Base-by-base conservation (phyloP, 1,140 invertebrate species). In the Solen grandis region DNA sequence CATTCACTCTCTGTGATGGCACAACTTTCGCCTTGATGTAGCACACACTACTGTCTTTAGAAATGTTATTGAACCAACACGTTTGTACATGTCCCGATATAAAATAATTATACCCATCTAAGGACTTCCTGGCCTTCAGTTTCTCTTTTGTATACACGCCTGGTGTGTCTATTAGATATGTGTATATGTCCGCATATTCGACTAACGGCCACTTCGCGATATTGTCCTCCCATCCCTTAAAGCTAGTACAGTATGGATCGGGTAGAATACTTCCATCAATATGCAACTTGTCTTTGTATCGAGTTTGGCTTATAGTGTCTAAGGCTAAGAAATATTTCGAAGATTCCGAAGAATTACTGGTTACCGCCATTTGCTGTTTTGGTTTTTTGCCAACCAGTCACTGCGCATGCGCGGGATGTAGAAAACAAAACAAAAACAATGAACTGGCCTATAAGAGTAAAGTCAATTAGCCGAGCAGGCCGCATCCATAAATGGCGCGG, bases 121-220 rank as follows among this genome's bases (percentile, higher is more conserved):
- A 35, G 1, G 79, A 81, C 55, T 72, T 74, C 41, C 69, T 75
- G 5, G 79, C 72, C 29, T 75, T 75, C 63, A 75, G 25, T 19
- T 62, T 52, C 13, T 81, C 72, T 57, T 36, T 22, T 0, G 70
- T 75, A 50, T 60, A 81, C 2, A 19, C 29, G 13, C 60, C 60
- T 5, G 31, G 60, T 19, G 13, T 63, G n/a, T 63, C 60, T 14
- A 63, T 63, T 1, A 63, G 60, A 35, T 63, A 63, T 19, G 29
- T 63, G 31, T 35, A 63, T 2, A 63, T 63, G 22, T 63, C 60
- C 5, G 29, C 8, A 63, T 63, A 63, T 27, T 63, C 60, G 19
- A 63, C 2, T 2, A 1, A 31, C 19, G 60, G 60, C 60, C 60
- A 63, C 5, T 16, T 14, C 5, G 60, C 16, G 22, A 14, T n/a